phyloP scores from a whole-genome alignment of 1,140 invertebrate species.

The Pseudomyrmex flavicornis region DNA sequence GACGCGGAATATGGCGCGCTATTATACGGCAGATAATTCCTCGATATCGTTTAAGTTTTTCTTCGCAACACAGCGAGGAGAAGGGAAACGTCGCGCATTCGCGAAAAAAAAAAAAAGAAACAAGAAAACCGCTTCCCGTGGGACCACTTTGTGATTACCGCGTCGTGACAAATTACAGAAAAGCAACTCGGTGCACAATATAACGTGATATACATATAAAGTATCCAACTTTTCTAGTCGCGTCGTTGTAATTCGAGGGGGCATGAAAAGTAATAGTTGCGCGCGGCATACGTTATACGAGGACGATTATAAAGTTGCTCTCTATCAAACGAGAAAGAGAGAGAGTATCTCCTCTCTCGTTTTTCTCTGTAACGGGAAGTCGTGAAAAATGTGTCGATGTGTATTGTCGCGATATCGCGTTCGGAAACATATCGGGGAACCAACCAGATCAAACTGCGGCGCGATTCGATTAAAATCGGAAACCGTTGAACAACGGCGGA shows the following conservation, averaged over 20 bases:
- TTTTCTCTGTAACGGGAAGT: slow-evolving; percentile 28
- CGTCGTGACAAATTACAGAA: slow-evolving; percentile 54
- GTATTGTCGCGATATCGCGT: too few species aligned
- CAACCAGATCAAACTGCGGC: too few species aligned
- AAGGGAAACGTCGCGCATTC: neutral
- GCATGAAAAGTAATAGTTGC: slow-evolving; percentile 42
- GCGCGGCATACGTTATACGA: slow-evolving; percentile 40
- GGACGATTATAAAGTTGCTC: slow-evolving; percentile 53
- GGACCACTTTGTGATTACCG: slow-evolving; percentile 44
- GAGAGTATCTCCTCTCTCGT: slow-evolving; percentile 18
- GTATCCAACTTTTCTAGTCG: slow-evolving; percentile 53
- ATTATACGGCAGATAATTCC: slow-evolving; percentile 27
- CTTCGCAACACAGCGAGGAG: slow-evolving; percentile 3
- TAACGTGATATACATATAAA: slow-evolving; percentile 47
- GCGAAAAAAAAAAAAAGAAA: slow-evolving; percentile 1
- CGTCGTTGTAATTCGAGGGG: slow-evolving; percentile 45
- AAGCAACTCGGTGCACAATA: slow-evolving; percentile 22
- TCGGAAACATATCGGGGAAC: too few species aligned
- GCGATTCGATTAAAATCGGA: too few species aligned
- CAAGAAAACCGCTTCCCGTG: slow-evolving; percentile 8
- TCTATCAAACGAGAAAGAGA: slow-evolving; percentile 12
- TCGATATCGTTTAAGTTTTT: slow-evolving; percentile 19
- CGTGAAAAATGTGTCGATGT: slow-evolving; percentile 44
- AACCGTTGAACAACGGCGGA: too few species aligned
- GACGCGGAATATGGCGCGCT: neutral